phyloP scores from a whole-genome alignment of 2,797 vertebrate genomes.

The Natrix natrix region DNA sequence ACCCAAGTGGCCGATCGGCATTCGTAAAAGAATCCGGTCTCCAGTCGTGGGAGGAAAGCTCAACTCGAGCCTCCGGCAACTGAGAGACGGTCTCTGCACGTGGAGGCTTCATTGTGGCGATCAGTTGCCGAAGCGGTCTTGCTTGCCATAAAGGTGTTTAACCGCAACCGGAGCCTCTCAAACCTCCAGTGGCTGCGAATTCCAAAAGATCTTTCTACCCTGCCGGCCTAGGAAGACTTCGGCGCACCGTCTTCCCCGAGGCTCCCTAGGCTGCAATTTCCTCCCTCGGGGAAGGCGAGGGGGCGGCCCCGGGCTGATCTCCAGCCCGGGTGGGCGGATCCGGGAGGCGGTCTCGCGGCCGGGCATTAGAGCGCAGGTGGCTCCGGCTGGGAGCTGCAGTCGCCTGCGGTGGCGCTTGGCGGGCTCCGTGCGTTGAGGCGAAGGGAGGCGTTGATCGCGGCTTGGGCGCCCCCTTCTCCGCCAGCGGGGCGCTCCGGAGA shows the following conservation, averaged over 20 bases:
- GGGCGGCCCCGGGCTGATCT: not conserved
- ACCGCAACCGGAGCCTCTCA: not conserved
- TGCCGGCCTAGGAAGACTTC: not conserved
- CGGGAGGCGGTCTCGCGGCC: conserved; percentile 13
- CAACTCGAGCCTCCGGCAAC: not conserved
- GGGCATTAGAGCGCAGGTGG: conserved; percentile 49
- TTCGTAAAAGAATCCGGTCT: not conserved
- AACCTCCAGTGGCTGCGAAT: not conserved
- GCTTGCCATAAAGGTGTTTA: not conserved
- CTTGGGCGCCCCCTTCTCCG: not conserved
- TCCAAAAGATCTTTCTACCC: not conserved
- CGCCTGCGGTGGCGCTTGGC: not conserved
- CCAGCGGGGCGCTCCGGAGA: not conserved
- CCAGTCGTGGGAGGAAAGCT: not conserved
- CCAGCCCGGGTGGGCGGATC: not conserved
- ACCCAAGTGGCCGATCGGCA: not conserved
- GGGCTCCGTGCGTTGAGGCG: not conserved
- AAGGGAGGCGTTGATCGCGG: not conserved
- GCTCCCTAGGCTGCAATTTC: too few species aligned
- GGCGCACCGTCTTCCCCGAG: not conserved
- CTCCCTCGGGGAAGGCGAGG: not conserved
- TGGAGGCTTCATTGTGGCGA: not conserved
- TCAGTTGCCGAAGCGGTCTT: not conserved
- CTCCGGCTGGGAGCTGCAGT: conserved; percentile 25
- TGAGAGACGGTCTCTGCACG: not conserved